Evolutionary conservation across 2,113 vertebrate genomes (phyloP).

Genomic region (Motacilla alba): DNA sequence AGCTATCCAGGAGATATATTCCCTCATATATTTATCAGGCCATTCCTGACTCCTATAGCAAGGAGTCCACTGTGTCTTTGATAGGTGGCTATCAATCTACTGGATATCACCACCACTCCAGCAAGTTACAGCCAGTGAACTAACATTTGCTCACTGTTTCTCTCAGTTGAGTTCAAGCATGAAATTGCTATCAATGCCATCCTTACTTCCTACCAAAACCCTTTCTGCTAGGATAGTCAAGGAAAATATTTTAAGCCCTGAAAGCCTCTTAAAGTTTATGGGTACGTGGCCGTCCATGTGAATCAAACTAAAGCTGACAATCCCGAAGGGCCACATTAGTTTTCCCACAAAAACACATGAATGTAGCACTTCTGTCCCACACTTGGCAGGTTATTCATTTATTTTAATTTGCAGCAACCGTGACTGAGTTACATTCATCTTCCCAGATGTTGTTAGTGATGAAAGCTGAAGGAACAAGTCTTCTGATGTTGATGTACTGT

Average conservation of each 20-base stretch:
- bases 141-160: not conserved
- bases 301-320: not conserved
- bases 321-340: not conserved
- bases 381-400: conserved; percentile 46
- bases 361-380: conserved; percentile 26
- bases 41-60: not conserved
- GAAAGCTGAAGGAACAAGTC: conserved; percentile 53
- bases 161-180: not conserved
- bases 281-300: not conserved
- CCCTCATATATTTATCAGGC: not conserved
- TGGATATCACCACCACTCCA: not conserved
- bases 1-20: not conserved
- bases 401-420: conserved; percentile 51
- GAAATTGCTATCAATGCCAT: not conserved
- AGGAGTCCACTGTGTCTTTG: not conserved
- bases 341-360: conserved; percentile 11
- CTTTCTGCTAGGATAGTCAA: not conserved
- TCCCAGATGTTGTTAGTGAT: conserved; percentile 54
- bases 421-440: conserved; percentile 57
- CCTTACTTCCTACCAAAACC: not conserved
- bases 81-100: not conserved
- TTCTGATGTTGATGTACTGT: conserved; percentile 29
- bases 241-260: not conserved
- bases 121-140: not conserved
- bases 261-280: not conserved